phyloP scores from a whole-genome alignment of 2,113 vertebrate species.

The Eptesicus fuscus region DNA sequence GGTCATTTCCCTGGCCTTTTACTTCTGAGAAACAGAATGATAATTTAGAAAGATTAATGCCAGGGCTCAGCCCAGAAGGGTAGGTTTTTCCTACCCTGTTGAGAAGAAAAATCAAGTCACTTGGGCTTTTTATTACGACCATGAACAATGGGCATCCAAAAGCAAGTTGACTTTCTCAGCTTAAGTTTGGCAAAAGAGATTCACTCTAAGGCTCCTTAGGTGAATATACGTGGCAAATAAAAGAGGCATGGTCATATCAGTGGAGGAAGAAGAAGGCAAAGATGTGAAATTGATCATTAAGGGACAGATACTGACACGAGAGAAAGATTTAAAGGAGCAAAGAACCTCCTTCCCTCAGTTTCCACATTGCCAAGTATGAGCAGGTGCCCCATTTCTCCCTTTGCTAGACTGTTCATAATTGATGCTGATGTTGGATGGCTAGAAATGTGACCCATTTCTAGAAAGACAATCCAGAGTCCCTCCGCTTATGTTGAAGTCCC shows the following conservation, averaged over 20 bases:
- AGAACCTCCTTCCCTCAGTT: background rate
- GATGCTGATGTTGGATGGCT: too few species aligned
- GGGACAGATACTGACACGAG: background rate
- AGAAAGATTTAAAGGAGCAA: background rate
- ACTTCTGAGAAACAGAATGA: background rate
- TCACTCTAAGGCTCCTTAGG: background rate
- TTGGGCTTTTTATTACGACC: background rate
- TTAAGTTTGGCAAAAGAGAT: background rate
- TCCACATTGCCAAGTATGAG: background rate
- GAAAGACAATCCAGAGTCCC: background rate
- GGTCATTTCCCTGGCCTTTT: background rate
- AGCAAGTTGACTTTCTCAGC: background rate
- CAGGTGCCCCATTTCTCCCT: background rate
- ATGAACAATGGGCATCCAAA: background rate
- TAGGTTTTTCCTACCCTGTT: background rate
- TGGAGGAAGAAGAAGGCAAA: background rate
- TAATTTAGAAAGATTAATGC: conserved; percentile 1
- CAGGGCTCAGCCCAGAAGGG: background rate
- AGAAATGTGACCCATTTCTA: background rate
- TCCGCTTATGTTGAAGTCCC: background rate
- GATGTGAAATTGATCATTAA: background rate
- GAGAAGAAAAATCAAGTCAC: conserved; percentile 22
- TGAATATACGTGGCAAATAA: background rate
- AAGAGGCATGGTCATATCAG: background rate
- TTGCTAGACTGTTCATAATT: background rate